phyloP scores from a whole-genome alignment of 2,888 invertebrate species.

The Eugnorisma glareosa region DNA sequence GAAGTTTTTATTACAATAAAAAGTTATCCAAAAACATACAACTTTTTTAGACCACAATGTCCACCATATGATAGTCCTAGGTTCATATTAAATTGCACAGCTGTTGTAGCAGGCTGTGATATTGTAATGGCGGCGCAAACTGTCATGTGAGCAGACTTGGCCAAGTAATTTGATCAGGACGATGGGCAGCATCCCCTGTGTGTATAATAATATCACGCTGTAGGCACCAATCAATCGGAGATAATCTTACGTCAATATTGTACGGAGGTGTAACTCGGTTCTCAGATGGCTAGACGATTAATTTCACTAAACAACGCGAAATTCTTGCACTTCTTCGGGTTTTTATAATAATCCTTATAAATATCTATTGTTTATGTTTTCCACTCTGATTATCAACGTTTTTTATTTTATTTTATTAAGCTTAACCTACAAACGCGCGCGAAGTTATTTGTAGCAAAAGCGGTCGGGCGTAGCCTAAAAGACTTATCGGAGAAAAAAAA shows the following conservation, averaged over 20 bases:
- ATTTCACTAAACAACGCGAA: too few species aligned
- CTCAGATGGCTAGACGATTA: background rate
- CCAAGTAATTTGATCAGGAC: constrained; percentile 51
- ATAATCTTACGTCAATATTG: constrained; percentile 27
- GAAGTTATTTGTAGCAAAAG: too few species aligned
- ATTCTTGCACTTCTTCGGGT: too few species aligned
- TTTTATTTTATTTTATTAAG: too few species aligned
- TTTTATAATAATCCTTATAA: too few species aligned
- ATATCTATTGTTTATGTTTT: too few species aligned
- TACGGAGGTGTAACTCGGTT: background rate
- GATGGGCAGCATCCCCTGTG: constrained; percentile 16
- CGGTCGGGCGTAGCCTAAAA: too few species aligned
- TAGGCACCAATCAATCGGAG: constrained; percentile 19
- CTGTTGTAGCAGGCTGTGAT: constrained; percentile 48
- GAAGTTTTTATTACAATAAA: constrained; percentile 2
- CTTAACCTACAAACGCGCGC: too few species aligned
- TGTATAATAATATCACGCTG: constrained; percentile 29
- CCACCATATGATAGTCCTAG: constrained; percentile 24
- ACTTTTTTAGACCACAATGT: constrained; percentile 16
- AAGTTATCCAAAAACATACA: constrained; percentile 20
- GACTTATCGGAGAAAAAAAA: too few species aligned
- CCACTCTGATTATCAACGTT: too few species aligned
- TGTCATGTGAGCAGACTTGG: constrained; percentile 42
- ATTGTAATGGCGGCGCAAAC: constrained; percentile 49
- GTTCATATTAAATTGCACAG: constrained; percentile 55